A percentile compares a stretch with the other conserved stretches of the same genome.
These are phyloP conservation scores for Heliconius sara DNA, from an alignment of 2,888 invertebrate genomes.

Conservation along the genomic window DNA sequence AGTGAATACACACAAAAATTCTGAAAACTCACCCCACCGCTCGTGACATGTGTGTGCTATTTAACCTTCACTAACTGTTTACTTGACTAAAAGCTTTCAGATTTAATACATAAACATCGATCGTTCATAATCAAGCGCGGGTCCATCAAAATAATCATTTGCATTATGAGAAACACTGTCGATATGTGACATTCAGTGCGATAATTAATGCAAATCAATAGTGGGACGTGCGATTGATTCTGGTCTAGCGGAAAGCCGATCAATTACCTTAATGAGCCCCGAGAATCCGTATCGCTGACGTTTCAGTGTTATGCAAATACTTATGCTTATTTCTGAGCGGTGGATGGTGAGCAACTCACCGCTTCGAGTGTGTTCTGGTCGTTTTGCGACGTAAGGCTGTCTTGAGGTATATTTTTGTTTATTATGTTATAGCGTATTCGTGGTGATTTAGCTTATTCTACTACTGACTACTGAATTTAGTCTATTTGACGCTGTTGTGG, in stretches of 20 bases:
- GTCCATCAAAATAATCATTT: constrained; percentile 77
- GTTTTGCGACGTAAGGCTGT: constrained; percentile 44
- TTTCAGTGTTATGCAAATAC: constrained; percentile 77
- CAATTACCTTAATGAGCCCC: constrained; percentile 82
- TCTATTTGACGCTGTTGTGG: too few relatives aligned
- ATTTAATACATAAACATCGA: constrained; percentile 51
- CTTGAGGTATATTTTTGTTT: not conserved
- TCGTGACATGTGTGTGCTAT: constrained; percentile 42
- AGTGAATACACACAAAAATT: not conserved
- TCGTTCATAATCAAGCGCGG: constrained; percentile 57
- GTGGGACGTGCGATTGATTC: constrained; percentile 77
- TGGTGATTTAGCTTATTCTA: too few relatives aligned
- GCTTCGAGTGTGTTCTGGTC: constrained; percentile 45
- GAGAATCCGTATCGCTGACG: constrained; percentile 77
- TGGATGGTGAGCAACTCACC: constrained; percentile 45
- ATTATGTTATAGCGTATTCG: not conserved
- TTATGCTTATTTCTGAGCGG: constrained; percentile 69
- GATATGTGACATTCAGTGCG: constrained; percentile 75
- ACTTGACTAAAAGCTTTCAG: constrained; percentile 51
- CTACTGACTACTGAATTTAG: too few relatives aligned
- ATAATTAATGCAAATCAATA: constrained; percentile 83
- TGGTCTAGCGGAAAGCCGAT: constrained; percentile 78
- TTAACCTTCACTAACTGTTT: constrained; percentile 46
- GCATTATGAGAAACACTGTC: constrained; percentile 62
- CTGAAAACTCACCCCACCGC: constrained; percentile 24